A percentile compares a stretch with the other conserved stretches of the same genome.
These are phyloP conservation scores for Caenorhabditis japonica DNA, from an alignment of 2,888 invertebrate genomes.

Conservation along the genomic window DNA sequence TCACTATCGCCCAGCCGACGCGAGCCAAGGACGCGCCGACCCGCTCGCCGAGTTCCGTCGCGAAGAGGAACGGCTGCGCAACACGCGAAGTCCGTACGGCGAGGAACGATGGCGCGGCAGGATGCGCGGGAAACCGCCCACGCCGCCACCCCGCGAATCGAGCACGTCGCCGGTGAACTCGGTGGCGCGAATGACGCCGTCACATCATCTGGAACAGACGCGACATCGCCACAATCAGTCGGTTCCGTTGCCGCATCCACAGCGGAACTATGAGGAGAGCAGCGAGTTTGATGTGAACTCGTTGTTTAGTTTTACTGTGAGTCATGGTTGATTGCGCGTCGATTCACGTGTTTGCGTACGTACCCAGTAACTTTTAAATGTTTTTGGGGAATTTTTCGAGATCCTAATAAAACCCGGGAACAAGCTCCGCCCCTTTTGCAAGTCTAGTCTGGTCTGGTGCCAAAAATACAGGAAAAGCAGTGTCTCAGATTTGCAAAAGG, in stretches of 20 bases:
- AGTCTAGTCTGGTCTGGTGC: no score
- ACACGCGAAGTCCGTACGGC: conserved; percentile 66
- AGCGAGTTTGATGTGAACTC: conserved; percentile 57
- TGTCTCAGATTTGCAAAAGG: no score
- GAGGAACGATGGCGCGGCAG: conserved; percentile 56
- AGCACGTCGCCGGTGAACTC: conserved; percentile 54
- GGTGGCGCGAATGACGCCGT: conserved; percentile 19
- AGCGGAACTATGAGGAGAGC: conserved; percentile 35
- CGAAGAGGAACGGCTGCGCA: conserved; percentile 71
- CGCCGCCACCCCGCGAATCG: conserved; percentile 72
- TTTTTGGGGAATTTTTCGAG: background rate
- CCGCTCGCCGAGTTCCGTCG: conserved; percentile 69
- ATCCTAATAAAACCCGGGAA: no score
- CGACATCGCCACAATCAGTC: conserved; percentile 51
- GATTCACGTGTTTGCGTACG: no score
- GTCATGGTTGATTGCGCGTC: background rate
- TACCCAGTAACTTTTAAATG: background rate
- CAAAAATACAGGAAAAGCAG: no score
- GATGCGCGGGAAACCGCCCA: conserved; percentile 74
- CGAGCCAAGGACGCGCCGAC: no score
- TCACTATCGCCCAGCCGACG: conserved; percentile 3
- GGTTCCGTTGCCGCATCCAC: conserved; percentile 40
- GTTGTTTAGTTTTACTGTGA: conserved; percentile 37
- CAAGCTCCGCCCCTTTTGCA: no score
- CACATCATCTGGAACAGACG: conserved; percentile 15